Conservation (phyloP, 2,888 invertebrate genomes). For the Drosophila tripunctata region DNA sequence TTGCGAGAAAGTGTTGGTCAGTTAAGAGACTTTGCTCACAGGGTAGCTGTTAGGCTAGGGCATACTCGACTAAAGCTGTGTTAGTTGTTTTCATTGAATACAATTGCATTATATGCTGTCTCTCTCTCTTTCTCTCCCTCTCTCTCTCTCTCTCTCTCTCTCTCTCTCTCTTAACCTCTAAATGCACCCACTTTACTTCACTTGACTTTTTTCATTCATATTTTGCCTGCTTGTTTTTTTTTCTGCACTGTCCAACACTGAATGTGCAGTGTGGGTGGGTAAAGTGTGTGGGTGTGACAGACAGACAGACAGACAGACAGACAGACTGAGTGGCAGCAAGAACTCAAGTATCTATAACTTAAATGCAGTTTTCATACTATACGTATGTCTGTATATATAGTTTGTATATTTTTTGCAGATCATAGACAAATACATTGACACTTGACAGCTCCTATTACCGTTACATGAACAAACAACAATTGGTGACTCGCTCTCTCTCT, state of each 20-base stretch:
- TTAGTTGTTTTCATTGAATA: too few relatives aligned
- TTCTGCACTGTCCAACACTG: conserved; percentile 11
- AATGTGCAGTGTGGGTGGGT: not conserved
- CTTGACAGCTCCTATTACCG: conserved; percentile 23
- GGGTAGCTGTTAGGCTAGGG: too few relatives aligned
- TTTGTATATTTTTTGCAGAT: conserved; percentile 24
- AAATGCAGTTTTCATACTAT: not conserved
- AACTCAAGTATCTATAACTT: conserved; percentile 1
- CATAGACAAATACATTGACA: conserved; percentile 35
- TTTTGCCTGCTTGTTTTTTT: conserved; percentile 27
- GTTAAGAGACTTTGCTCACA: too few relatives aligned
- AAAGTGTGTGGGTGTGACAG: conserved; percentile 17
- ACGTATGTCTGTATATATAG: not conserved
- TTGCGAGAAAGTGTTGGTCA: too few relatives aligned
- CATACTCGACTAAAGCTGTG: too few relatives aligned
- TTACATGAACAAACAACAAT: conserved; percentile 32
- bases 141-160: too few relatives aligned
- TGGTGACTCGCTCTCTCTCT: conserved; percentile 32
- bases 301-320: not conserved
- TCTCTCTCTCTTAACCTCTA: too few relatives aligned
- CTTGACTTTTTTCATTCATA: conserved; percentile 58
- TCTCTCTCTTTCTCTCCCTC: too few relatives aligned
- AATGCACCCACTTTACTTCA: conserved; percentile 21
- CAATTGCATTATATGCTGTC: too few relatives aligned
- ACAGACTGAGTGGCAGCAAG: conserved; percentile 11